Conservation (phyloP, 2,888 invertebrate genomes). For the Acrobasis repandana region DNA sequence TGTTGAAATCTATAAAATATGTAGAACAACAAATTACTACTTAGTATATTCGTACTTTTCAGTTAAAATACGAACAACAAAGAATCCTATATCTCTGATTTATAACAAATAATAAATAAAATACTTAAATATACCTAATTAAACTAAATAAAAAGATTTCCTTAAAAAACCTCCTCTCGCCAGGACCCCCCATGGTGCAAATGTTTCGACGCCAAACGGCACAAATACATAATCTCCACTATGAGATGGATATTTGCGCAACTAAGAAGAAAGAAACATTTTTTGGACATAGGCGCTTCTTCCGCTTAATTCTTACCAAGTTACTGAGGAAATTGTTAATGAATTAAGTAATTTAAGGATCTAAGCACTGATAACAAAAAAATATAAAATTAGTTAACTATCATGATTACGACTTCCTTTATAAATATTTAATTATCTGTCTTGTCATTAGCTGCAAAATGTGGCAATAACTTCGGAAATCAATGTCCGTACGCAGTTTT, state of each 20-base stretch:
- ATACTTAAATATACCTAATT: too few relatives aligned
- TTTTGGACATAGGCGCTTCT: background rate
- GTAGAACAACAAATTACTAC: too few relatives aligned
- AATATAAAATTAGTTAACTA: constrained; percentile 1
- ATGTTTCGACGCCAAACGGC: too few relatives aligned
- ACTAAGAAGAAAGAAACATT: background rate
- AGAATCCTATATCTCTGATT: too few relatives aligned
- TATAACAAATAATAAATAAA: too few relatives aligned
- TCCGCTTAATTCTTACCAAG: background rate
- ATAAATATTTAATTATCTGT: background rate
- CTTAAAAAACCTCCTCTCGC: too few relatives aligned
- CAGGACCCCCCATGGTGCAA: too few relatives aligned
- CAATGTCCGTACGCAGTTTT: background rate
- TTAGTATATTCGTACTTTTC: too few relatives aligned
- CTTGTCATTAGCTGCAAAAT: background rate
- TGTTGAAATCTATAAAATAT: background rate
- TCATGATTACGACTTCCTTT: background rate
- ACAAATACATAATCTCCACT: too few relatives aligned
- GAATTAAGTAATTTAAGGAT: background rate
- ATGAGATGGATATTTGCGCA: too few relatives aligned
- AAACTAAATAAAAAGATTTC: too few relatives aligned
- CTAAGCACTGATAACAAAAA: background rate
- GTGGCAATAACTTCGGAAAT: background rate
- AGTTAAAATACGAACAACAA: too few relatives aligned
- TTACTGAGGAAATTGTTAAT: background rate